Conservation (phyloP, 2,888 invertebrate genomes). For the Anodontia alba region DNA sequence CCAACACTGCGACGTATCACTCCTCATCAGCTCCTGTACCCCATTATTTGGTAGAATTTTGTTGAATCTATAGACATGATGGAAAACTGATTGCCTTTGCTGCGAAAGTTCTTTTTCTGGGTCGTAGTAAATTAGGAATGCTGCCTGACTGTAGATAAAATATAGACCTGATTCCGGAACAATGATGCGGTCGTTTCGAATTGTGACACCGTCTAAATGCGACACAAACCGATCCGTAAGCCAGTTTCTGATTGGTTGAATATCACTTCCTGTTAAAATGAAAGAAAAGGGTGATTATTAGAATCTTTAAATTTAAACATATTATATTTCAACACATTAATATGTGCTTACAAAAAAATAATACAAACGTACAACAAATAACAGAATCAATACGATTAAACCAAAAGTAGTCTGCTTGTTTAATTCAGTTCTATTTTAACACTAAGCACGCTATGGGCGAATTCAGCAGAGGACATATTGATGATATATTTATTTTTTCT, state of each 20-base stretch:
- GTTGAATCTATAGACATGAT: conserved; percentile 64
- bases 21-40: conserved; percentile 59
- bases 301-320: no score
- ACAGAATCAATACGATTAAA: no score
- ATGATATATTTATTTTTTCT: no score
- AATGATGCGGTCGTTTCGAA: conserved; percentile 49
- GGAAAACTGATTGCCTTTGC: conserved; percentile 55
- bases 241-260: conserved; percentile 59
- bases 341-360: no score
- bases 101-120: neutral
- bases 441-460: no score
- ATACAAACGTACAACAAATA: no score
- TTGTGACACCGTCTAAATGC: conserved; percentile 49
- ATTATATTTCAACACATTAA: no score
- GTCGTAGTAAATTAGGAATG: conserved; percentile 60
- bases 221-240: conserved; percentile 24
- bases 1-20: conserved; percentile 66
- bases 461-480: no score
- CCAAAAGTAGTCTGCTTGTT: no score
- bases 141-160: conserved; percentile 67
- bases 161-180: conserved; percentile 64
- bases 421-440: no score
- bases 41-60: conserved; percentile 61
- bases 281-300: no score
- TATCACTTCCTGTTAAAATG: neutral